Percentiles rank a stretch among this genome's conserved stretches.
phyloP scores from a whole-genome alignment of 2,888 invertebrate genomes.

The Antheraea yamamai region DNA sequence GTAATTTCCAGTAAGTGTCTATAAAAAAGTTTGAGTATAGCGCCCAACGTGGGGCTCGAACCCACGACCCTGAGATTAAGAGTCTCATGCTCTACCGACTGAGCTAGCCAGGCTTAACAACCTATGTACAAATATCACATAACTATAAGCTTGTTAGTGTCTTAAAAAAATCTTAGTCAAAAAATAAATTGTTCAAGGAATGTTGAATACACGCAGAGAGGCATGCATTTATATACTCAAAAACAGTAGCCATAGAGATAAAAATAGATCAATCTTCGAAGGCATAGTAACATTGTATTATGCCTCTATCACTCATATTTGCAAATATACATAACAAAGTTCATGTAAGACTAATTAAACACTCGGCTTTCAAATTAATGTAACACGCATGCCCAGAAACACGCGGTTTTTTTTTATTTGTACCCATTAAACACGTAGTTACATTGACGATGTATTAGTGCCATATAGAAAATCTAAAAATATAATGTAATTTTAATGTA shows the following conservation, averaged over 20 bases:
- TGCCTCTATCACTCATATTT: background rate
- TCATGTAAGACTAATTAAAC: background rate
- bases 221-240: background rate
- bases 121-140: background rate
- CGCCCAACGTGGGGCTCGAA: slow-evolving; percentile 85
- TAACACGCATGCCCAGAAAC: background rate
- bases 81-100: slow-evolving; percentile 83
- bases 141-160: background rate
- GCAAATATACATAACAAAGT: background rate
- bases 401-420: background rate
- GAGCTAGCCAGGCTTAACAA: slow-evolving; percentile 78
- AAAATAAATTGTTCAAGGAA: background rate
- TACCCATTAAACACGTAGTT: background rate
- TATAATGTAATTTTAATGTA: too few species aligned
- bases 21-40: slow-evolving; percentile 15
- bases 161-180: background rate
- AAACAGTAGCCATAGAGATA: too few species aligned
- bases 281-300: background rate
- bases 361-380: background rate
- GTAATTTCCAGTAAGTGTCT: background rate
- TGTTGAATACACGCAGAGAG: background rate
- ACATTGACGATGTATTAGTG: background rate
- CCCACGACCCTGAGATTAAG: slow-evolving; percentile 85
- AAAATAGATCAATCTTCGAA: too few species aligned
- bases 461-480: too few species aligned